Conservation (phyloP, 2,113 vertebrate genomes). For the Accipiter cooperii region DNA sequence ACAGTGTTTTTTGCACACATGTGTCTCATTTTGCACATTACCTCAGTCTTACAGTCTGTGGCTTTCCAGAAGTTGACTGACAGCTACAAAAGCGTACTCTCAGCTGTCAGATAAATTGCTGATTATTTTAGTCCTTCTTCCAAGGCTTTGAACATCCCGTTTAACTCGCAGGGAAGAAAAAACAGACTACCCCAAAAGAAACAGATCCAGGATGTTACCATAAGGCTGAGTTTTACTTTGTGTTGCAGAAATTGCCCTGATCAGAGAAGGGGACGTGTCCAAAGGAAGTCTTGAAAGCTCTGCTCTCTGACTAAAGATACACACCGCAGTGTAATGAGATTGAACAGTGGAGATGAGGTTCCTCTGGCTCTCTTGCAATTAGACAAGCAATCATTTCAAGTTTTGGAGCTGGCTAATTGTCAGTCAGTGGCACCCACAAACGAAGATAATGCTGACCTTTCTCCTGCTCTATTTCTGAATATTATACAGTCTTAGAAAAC, state of each 20-base stretch:
- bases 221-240: not conserved
- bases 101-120: not conserved
- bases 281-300: not conserved
- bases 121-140: slow-evolving; percentile 7
- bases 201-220: not conserved
- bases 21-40: slow-evolving; percentile 8
- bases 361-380: not conserved
- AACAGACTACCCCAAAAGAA: not conserved
- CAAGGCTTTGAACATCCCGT: not conserved
- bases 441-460: not conserved
- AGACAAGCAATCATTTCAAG: not conserved
- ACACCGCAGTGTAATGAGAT: accelerated
- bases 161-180: not conserved
- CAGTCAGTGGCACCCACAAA: not conserved
- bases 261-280: not conserved
- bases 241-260: not conserved
- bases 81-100: not conserved
- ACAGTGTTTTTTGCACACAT: not conserved
- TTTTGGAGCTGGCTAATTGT: not conserved
- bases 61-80: not conserved
- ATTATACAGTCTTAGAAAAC: not conserved
- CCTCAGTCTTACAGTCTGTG: not conserved
- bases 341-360: not conserved
- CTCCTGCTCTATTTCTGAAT: not conserved
- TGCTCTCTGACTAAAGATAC: not conserved